These are phyloP conservation scores for Carcina quercana DNA, from an alignment of 2,888 invertebrate genomes.

Conservation along the genomic window DNA sequence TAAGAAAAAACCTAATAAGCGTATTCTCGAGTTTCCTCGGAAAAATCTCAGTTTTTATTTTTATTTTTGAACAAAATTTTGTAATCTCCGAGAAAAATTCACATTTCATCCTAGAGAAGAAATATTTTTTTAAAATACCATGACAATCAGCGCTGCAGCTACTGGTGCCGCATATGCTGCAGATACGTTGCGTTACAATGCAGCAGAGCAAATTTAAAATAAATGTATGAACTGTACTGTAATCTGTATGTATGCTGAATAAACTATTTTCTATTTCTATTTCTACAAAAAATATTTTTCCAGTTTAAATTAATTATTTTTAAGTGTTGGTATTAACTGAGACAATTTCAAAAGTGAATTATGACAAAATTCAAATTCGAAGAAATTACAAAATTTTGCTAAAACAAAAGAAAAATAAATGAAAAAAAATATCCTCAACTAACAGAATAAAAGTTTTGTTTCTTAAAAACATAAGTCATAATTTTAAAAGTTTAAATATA, in stretches of 20 bases:
- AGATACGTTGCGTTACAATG: too few relatives aligned
- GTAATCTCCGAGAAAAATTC: too few relatives aligned
- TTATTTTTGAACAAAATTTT: not conserved
- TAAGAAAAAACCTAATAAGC: not conserved
- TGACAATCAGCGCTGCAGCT: too few relatives aligned
- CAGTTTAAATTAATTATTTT: not conserved
- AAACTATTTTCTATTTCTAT: too few relatives aligned
- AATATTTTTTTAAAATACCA: too few relatives aligned
- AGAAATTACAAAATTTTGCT: conserved; percentile 1
- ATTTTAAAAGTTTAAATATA: conserved; percentile 17
- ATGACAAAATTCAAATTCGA: not conserved
- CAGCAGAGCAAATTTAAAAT: too few relatives aligned
- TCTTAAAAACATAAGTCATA: conserved; percentile 17
- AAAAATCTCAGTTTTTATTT: not conserved
- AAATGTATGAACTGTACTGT: too few relatives aligned
- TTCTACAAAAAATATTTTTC: not conserved
- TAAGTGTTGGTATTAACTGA: not conserved
- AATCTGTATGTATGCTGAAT: too few relatives aligned
- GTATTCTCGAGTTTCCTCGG: not conserved
- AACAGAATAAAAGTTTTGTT: conserved; percentile 20
- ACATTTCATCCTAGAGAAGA: too few relatives aligned
- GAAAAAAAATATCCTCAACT: too few relatives aligned
- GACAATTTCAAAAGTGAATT: not conserved
- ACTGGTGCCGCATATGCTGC: too few relatives aligned
- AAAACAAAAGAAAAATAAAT: conserved; percentile 11